phyloP scores from a whole-genome alignment of 2,797 vertebrate genomes.

The Ptychadena robeensis region DNA sequence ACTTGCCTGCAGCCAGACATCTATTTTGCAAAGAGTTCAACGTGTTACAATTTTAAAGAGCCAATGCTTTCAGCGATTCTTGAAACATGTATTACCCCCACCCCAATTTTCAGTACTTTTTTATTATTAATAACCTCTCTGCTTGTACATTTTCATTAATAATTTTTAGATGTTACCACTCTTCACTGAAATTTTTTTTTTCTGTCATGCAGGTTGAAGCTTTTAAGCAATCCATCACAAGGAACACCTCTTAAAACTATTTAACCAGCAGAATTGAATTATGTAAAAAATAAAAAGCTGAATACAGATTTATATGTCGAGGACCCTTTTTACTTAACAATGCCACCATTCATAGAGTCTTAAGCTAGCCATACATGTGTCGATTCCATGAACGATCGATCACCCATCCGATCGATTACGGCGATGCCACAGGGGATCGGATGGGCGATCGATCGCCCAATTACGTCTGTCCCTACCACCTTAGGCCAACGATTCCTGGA shows the following conservation, averaged over 20 bases:
- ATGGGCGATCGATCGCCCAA: no score
- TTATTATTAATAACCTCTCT: constrained; percentile 43
- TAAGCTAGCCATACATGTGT: no score
- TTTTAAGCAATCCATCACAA: constrained; percentile 23
- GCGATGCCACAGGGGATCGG: no score
- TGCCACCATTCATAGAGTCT: no score
- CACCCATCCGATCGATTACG: no score
- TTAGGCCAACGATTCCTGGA: no score
- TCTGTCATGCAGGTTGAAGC: background rate
- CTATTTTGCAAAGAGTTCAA: constrained; percentile 34
- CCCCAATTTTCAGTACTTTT: constrained; percentile 9
- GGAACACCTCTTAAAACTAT: background rate
- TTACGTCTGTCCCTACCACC: no score
- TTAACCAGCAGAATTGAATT: background rate
- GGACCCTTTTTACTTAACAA: no score
- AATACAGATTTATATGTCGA: no score
- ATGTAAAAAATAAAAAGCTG: background rate
- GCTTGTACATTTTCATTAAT: constrained; percentile 42
- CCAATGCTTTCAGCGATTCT: constrained; percentile 43
- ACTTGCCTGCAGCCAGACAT: constrained; percentile 34
- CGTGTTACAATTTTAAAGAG: constrained; percentile 2
- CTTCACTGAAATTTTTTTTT: constrained; percentile 17
- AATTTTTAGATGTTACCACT: constrained; percentile 24
- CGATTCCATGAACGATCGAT: no score
- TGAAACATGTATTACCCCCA: constrained; percentile 35